Evolutionary conservation across 2,113 vertebrate species (phyloP), one percentile per base, ranked within the genome.

Genomic region (Montifringilla adamsi): DNA sequence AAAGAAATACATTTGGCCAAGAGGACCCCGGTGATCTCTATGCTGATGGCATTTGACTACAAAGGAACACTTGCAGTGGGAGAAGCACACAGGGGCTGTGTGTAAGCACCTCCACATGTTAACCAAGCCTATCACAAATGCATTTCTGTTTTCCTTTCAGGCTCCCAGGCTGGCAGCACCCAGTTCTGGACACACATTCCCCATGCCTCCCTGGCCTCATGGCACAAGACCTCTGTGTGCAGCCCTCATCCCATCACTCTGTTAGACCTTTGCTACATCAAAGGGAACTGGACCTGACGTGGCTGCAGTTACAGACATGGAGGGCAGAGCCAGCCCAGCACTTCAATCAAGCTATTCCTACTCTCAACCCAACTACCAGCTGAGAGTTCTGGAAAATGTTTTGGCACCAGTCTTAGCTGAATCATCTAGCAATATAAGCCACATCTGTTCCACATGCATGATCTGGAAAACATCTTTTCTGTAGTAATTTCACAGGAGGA

Each of bases 1-100:
- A 94, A 95, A 87, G 75, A 96, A 91, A 84, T 69, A 55, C 31
- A 89, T 78, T 83, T 92, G 94, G 87, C 79, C 53, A 67, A 84
- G 64, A 87, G 92, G 84, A 92, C 73, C 72, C 77, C 58, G 73
- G 68, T 84, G 72, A 92, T 86, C 89, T 80, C 50, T 30, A 3
- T 18, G 64, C 82, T 88, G 86, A 88, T 4, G n/a, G 66, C 59
- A 88, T 93, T 77, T 95, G 83, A 43, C 84, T 76, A 72, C 28
- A 95, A 90, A 96, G 43, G 18, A 75, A n/a, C 28, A 47, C 11
- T 8, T 52, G 23, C 31, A 78, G 33, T 22, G 43, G 28, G 62
- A 87, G 64, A 33, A 89, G 49, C 44, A 33, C 47, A 46, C 44
- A 47, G 1, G 4, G 22, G 28, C 37, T 64, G 17, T 33, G 3